Evolutionary conservation across 2,797 vertebrate species (phyloP).

Genomic region (Rousettus madagascariensis): DNA sequence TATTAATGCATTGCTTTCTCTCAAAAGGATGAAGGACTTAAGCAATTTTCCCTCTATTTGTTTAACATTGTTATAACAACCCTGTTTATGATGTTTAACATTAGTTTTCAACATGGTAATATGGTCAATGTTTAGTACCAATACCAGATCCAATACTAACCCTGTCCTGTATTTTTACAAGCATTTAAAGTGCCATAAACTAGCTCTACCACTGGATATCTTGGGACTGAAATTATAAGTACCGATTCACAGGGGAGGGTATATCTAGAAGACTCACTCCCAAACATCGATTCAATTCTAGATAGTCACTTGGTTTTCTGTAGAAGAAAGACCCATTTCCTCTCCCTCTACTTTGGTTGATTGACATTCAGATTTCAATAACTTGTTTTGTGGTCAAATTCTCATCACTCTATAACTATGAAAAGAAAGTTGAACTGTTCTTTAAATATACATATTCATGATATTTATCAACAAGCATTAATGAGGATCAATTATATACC

Average conservation of each 20-base stretch:
- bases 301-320: neutral
- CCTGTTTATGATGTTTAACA: neutral
- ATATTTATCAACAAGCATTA: neutral
- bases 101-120: neutral
- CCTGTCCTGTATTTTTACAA: neutral
- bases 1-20: neutral
- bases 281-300: neutral
- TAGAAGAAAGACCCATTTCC: neutral
- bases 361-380: slow-evolving; percentile 22
- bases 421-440: slow-evolving; percentile 22
- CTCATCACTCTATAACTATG: neutral
- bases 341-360: neutral
- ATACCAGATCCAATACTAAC: neutral
- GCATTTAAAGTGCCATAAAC: neutral
- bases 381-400: neutral
- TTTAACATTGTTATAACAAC: neutral
- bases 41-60: neutral
- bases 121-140: neutral
- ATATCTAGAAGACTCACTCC: neutral
- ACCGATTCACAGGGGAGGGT: neutral
- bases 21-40: neutral
- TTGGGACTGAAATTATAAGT: neutral
- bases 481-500: neutral
- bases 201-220: neutral
- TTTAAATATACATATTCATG: slow-evolving; percentile 7